phyloP scores from a whole-genome alignment of 2,888 invertebrate species.

The Mantis religiosa region DNA sequence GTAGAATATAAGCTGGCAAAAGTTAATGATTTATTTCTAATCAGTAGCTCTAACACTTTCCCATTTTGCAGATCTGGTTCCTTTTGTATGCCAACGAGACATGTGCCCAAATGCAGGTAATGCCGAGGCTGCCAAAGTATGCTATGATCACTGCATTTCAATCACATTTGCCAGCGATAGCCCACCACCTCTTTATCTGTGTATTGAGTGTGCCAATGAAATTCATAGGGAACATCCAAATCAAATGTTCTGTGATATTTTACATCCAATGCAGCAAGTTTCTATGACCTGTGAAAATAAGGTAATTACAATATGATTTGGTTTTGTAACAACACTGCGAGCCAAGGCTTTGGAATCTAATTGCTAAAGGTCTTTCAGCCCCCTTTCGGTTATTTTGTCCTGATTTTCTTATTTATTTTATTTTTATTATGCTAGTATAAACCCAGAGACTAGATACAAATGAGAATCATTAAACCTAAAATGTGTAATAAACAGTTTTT shows the following conservation, averaged over 20 bases:
- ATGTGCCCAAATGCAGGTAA: conserved; percentile 84
- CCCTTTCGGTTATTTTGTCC: too few relatives aligned
- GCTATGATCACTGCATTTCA: conserved; percentile 88
- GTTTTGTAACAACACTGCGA: not conserved
- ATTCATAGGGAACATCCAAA: conserved; percentile 84
- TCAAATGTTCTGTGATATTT: conserved; percentile 78
- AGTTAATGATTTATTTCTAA: too few relatives aligned
- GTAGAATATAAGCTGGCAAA: too few relatives aligned
- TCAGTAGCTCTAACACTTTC: not conserved
- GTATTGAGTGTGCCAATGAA: conserved; percentile 93
- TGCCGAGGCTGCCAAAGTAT: conserved; percentile 88
- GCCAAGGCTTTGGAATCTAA: too few relatives aligned
- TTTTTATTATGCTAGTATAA: too few relatives aligned
- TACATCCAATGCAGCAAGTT: conserved; percentile 91
- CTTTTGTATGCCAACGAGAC: conserved; percentile 86
- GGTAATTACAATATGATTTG: conserved; percentile 45
- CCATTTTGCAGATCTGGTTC: conserved; percentile 59
- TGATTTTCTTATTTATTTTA: too few relatives aligned
- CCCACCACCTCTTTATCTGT: conserved; percentile 92
- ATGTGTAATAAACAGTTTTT: too few relatives aligned
- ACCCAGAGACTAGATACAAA: too few relatives aligned
- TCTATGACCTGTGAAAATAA: conserved; percentile 96
- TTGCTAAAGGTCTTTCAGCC: too few relatives aligned
- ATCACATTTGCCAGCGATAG: conserved; percentile 80
- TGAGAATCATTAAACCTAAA: too few relatives aligned